Evolutionary conservation across 2,113 vertebrate species (phyloP), one percentile per base, ranked within the genome.

Genomic region (Sinocyclocheilus anophthalmus): DNA sequence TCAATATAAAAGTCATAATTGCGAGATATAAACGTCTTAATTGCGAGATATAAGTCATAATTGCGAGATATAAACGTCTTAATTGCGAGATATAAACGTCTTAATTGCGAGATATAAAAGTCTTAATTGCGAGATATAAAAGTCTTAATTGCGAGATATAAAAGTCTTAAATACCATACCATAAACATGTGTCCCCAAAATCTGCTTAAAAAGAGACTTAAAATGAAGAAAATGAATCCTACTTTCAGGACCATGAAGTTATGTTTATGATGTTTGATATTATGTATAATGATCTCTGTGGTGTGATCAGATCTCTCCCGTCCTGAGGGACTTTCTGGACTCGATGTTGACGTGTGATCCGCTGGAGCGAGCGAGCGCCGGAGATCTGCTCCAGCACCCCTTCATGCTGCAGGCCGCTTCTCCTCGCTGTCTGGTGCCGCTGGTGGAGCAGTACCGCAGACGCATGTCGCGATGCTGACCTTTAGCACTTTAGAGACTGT

Each of bases 291-390:
- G 14, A 24, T n/a, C 6, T 76, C 53, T 39, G n/a, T 7, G n/a
- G 55, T 48, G 30, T 80, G 5, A 42, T 5, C 94, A 98, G 97
- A 94, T 96, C 86, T 99, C 97, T 59, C 97, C 97, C 0, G 95
- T 97, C 65, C 90, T 99, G 81, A 95, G 96, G 86, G 96, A 97
- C 92, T 99, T 99, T 91, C 91, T 99, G 93, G 94, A 94, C 37
- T 93, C 95, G 90, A 97, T 98, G 96, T 53, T 99, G 92, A 96
- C 95, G 0, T 93, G 96, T 53, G 95, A 98, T 67, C 95, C 95
- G 0, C 30, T 92, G 81, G 93, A 95, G 90, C 94, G 97, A 88
- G 93, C 96, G 9, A 95, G 93, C 0, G 96, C 97, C 7, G 85
- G 92, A 37, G 94, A 95, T n/a, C 96, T 99, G 18, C 94, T 99